phyloP scores from a whole-genome alignment of 2,113 vertebrate species.

The Aptenodytes forsteri region DNA sequence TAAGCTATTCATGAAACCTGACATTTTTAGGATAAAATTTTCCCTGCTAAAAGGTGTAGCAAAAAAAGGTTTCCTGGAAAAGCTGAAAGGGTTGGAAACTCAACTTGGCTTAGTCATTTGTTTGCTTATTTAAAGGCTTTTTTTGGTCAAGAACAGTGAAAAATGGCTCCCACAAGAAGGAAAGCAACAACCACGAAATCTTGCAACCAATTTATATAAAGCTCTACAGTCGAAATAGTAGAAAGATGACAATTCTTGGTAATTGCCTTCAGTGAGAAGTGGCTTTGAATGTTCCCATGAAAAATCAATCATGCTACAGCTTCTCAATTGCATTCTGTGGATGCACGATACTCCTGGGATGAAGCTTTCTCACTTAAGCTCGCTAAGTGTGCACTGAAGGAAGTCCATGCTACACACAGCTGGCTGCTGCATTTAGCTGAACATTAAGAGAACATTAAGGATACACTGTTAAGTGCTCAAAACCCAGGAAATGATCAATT shows the following conservation, averaged over 20 bases:
- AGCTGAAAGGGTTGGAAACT: not conserved
- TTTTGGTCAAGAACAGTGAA: not conserved
- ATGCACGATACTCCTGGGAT: not conserved
- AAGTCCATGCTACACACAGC: not conserved
- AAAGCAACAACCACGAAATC: not conserved
- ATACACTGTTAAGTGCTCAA: not conserved
- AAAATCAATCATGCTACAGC: constrained; percentile 47
- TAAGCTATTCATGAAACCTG: not conserved
- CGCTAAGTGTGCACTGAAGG: not conserved
- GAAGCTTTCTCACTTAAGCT: not conserved
- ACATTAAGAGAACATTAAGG: not conserved
- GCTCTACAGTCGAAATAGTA: not conserved
- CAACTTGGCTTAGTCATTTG: not conserved
- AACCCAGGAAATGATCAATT: not conserved
- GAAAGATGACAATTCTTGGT: constrained; percentile 25
- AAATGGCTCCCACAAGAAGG: constrained; percentile 31
- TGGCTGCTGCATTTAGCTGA: not conserved
- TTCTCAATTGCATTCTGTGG: not conserved
- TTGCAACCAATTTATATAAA: constrained; percentile 10
- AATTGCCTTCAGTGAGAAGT: constrained; percentile 53
- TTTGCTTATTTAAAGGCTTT: constrained; percentile 25
- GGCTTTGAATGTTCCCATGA: constrained; percentile 56
- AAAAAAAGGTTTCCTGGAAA: not conserved
- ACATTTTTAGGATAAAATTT: not conserved
- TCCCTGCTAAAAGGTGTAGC: not conserved